Percentiles rank a stretch among this genome's conserved stretches.
These are phyloP conservation scores for Cheilosia variabilis DNA, from an alignment of 2,888 invertebrate species.

Conservation along the genomic window DNA sequence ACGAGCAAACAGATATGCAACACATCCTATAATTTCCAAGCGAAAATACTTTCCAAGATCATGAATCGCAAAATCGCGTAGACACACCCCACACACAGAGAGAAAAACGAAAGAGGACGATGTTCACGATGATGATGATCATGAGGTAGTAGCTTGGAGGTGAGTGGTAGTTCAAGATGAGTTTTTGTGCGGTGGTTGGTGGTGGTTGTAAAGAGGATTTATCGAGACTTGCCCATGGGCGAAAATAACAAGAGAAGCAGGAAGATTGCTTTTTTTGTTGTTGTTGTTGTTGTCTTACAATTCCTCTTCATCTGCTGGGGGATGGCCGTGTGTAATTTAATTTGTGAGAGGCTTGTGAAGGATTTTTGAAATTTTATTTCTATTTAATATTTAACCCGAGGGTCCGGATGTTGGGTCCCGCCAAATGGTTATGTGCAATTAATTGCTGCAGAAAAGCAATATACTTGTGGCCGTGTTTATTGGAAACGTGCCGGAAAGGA, in stretches of 20 bases:
- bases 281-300: slow-evolving; percentile 4
- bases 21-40: slow-evolving; percentile 58
- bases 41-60: slow-evolving; percentile 41
- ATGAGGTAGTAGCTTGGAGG: not conserved
- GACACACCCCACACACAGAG: slow-evolving; percentile 53
- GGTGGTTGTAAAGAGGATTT: slow-evolving; percentile 57
- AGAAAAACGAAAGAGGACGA: slow-evolving; percentile 18
- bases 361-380: slow-evolving; percentile 61
- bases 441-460: slow-evolving; percentile 40
- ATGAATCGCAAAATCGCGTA: slow-evolving; percentile 48
- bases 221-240: slow-evolving; percentile 59
- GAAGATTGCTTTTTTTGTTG: slow-evolving; percentile 21
- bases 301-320: slow-evolving; percentile 3
- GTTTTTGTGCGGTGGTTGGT: not conserved
- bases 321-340: slow-evolving; percentile 60
- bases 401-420: slow-evolving; percentile 66
- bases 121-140: slow-evolving; percentile 6
- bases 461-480: slow-evolving; percentile 22
- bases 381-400: slow-evolving; percentile 64
- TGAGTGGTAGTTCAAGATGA: slow-evolving; percentile 31
- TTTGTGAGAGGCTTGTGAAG: slow-evolving; percentile 49
- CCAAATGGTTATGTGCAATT: slow-evolving; percentile 65
- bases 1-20: slow-evolving; percentile 20
- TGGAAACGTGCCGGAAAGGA: slow-evolving; percentile 49
- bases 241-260: slow-evolving; percentile 54